Base-by-base conservation (phyloP, 2,888 invertebrate species). In the Euzophera pinguis region DNA sequence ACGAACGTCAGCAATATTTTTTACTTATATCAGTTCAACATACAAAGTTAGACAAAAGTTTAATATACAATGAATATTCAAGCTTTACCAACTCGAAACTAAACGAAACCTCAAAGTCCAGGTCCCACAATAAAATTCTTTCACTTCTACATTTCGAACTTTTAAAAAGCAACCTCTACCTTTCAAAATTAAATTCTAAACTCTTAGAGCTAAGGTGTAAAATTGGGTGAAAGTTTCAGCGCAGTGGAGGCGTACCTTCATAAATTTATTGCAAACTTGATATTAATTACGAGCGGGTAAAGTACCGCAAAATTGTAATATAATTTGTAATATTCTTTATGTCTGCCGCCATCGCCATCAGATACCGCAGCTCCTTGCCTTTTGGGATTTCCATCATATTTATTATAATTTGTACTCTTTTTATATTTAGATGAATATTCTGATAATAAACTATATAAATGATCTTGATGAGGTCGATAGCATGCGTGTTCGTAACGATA, bases 221-320 rank as follows among this genome's bases (percentile, higher is more conserved):
- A 71, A 65, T 77, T 27, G 58, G 52, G 41, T 56, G 37, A 56
- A 54, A 55, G 53, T 51, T 35, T 22, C 8, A 35, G n/a, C 17
- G 45, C 41, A 55, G 57, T 56, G 56, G 61, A 52, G 50, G 39
- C 49, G 55, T 53, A 55, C 63, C 54, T 59, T 63, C 63, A 74
- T 81, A 81, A 82, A 83, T 81, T 78, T 75, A 77, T 76, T 65
- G 71, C 82, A 78, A 84, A 85, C 81, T 84, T 85, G 81, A 80
- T 86, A 87, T 85, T 87, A 86, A 87, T 86, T 86, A 85, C 83
- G 70, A 68, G 60, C 62, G 70, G 65, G 64, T 69, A 63, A 78
- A 77, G 71, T 77, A 73, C 67, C 78, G 65, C 76, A 52, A 81
- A 79, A 79, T 79, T 81, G 70, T 76, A 72, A 79, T 81, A 78